phyloP scores from a whole-genome alignment of 30 jellyfish, hydroid and myxozoan species.

The Clytia hemisphaerica region DNA sequence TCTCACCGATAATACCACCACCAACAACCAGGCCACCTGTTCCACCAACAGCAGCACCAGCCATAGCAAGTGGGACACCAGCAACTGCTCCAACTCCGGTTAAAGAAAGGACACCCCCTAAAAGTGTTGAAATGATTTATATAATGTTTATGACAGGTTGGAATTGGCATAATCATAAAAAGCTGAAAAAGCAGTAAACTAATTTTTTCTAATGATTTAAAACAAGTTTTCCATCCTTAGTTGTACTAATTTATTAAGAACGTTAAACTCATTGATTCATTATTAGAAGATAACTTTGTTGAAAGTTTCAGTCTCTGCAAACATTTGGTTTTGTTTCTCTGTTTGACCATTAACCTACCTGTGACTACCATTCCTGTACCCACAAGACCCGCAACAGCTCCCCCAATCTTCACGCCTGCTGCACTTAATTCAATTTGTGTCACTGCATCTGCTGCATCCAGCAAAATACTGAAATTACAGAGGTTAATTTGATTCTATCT shows the following conservation, averaged over 20 bases:
- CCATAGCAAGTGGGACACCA: slow-evolving; percentile 41
- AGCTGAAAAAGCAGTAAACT: no score
- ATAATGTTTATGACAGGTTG: background rate
- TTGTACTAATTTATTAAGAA: no score
- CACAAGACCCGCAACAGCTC: slow-evolving; percentile 31
- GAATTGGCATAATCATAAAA: background rate
- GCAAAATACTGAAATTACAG: no score
- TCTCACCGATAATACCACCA: slow-evolving; percentile 16
- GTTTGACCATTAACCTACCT: no score
- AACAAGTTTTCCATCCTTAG: no score
- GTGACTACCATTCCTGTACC: no score
- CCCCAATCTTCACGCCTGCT: slow-evolving; percentile 39
- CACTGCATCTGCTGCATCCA: slow-evolving; percentile 19
- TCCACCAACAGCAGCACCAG: slow-evolving; percentile 45
- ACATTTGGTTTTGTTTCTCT: no score
- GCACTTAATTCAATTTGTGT: slow-evolving; percentile 13
- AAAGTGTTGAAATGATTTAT: slow-evolving; percentile 16
- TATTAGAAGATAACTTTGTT: no score
- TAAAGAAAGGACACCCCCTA: slow-evolving; percentile 25
- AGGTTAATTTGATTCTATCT: no score
- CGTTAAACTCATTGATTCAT: no score
- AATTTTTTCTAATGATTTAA: no score
- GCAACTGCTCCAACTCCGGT: slow-evolving; percentile 42
- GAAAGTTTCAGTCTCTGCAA: no score
- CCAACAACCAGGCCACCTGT: slow-evolving; percentile 41